Evolutionary conservation across 2,888 invertebrate genomes (phyloP).

Genomic region (Byasa hedistus): DNA sequence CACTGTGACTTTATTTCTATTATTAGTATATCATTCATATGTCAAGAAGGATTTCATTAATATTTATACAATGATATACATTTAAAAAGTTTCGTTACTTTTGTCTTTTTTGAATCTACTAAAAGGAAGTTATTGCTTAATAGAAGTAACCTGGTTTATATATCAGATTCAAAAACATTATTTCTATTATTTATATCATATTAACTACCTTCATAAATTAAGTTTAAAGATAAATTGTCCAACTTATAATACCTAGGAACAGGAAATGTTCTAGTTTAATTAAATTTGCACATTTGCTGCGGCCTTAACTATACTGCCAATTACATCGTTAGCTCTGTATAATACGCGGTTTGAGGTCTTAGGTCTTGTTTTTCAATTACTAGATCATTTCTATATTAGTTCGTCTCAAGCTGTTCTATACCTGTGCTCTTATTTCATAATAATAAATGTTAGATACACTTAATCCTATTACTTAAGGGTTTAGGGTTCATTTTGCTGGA

Average conservation of each 20-base stretch:
- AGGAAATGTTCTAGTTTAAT: constrained; percentile 45
- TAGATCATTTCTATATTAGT: constrained; percentile 44
- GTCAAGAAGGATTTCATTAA: background rate
- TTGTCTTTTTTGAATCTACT: too few species aligned
- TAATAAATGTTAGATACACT: constrained; percentile 32
- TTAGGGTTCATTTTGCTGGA: background rate
- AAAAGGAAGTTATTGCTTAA: too few species aligned
- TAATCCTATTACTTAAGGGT: background rate
- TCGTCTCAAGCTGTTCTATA: constrained; percentile 27
- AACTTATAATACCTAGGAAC: constrained; percentile 12
- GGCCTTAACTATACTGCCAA: constrained; percentile 50
- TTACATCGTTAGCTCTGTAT: constrained; percentile 69
- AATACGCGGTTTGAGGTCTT: constrained; percentile 58
- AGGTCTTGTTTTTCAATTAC: constrained; percentile 47
- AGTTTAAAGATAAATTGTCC: too few species aligned
- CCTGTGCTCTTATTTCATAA: constrained; percentile 31
- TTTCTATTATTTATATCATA: too few species aligned
- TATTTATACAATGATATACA: background rate
- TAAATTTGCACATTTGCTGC: constrained; percentile 47
- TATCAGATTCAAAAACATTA: too few species aligned
- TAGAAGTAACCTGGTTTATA: too few species aligned
- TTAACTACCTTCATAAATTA: too few species aligned
- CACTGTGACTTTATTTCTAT: too few species aligned
- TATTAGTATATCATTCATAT: background rate
- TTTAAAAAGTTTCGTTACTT: too few species aligned